Base-by-base conservation (phyloP, 2,113 vertebrate genomes). In the Chloropsis hardwickii region DNA sequence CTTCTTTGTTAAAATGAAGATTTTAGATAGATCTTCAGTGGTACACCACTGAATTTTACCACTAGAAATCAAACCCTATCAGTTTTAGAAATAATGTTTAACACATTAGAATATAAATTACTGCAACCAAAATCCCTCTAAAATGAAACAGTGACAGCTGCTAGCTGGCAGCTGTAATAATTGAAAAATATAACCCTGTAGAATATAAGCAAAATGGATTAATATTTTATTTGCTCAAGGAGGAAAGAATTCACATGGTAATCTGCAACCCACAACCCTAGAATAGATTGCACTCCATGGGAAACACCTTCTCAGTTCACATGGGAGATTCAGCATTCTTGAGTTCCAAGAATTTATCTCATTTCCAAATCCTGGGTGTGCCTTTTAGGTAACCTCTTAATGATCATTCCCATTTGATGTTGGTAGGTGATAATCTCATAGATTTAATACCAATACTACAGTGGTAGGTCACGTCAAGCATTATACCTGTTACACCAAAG, bases 351-450 rank as follows among this genome's bases (percentile, higher is more conserved):
- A 94, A 64, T 6, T 88, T 86, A 66, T 69, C 44, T 78, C 85
- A 58, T 57, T 93, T 83, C 54, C 31, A 91, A 90, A 85, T 84
- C 83, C 70, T 67, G 39, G 16, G 27, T 40, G 47, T 47, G 50
- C 80, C 53, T 57, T 91, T 79, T 72, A 81, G 37, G 66, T 77
- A 65, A 95, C 7, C 39, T 87, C 45, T 80, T 69, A 60, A 53
- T 89, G 94, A 93, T 95, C 82, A 57, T 92, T 94, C 65, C 29
- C 47, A 27, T 84, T 48, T 76, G 64, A 91, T 91, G 39, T 65
- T 85, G 92, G 82, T 17, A 93, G 45, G 82, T 4, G 3, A 82
- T 90, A 91, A 93, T 91, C 35, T 87, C 5, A 0, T 11, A 50
- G 60, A 60, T 90, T 90, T 80, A 92, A 81, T 33, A 81, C 42